These are phyloP conservation scores for Myotis davidii DNA, from an alignment of 2,113 vertebrate species.

Conservation along the genomic window DNA sequence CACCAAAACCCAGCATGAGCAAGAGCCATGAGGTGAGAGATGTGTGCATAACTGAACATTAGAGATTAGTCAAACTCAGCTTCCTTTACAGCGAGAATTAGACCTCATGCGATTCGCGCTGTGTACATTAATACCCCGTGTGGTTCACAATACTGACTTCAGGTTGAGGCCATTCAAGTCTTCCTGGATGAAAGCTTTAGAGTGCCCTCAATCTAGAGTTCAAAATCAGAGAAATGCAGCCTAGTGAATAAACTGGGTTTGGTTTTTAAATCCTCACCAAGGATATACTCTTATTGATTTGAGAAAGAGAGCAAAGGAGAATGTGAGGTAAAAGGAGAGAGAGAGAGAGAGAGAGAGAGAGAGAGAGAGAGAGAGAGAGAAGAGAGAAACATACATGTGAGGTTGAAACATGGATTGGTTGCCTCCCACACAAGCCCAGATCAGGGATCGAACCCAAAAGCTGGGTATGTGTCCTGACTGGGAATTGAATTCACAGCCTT, in stretches of 20 bases:
- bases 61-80: background rate
- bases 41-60: rapidly evolving
- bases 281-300: background rate
- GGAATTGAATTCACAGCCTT: background rate
- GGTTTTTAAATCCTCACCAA: no score
- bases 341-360: background rate
- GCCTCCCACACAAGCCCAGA: background rate
- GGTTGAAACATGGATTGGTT: background rate
- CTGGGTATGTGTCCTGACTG: background rate
- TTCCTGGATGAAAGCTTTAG: background rate
- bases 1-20: background rate
- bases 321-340: background rate
- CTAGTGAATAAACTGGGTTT: background rate
- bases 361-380: background rate
- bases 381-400: background rate
- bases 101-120: no score
- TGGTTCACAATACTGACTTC: rapidly evolving
- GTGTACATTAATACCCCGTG: background rate
- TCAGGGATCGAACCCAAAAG: background rate
- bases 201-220: background rate
- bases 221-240: background rate
- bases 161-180: rapidly evolving
- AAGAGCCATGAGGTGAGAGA: background rate
- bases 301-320: background rate
- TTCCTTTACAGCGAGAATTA: rapidly evolving